These are phyloP conservation scores for Rhagium mordax DNA, from an alignment of 2,888 invertebrate genomes.

Conservation along the genomic window DNA sequence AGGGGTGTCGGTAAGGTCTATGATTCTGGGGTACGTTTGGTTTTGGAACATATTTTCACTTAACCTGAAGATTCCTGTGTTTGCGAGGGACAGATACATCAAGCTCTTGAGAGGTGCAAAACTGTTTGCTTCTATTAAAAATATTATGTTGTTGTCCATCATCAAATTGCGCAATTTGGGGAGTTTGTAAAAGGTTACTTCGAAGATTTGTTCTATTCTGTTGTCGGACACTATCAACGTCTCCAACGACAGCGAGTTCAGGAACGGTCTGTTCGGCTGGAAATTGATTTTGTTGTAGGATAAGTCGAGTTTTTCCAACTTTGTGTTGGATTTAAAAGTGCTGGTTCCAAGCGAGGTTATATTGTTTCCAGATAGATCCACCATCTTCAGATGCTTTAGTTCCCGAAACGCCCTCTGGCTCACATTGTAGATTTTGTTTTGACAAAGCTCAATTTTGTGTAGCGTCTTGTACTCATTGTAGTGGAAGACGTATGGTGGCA, in stretches of 20 bases:
- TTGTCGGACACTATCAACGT: conserved; percentile 64
- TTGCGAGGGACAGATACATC: conserved; percentile 64
- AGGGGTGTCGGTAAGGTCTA: conserved; percentile 65
- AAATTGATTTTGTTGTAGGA: conserved; percentile 63
- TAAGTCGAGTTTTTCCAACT: conserved; percentile 62
- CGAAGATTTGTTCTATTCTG: conserved; percentile 64
- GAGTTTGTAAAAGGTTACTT: conserved; percentile 63
- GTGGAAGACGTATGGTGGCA: conserved; percentile 61
- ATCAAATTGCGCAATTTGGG: conserved; percentile 63
- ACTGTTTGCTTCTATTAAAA: conserved; percentile 59
- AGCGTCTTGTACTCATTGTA: conserved; percentile 61
- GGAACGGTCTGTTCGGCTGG: conserved; percentile 60
- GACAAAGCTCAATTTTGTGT: conserved; percentile 60
- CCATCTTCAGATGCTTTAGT: conserved; percentile 56
- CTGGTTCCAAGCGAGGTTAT: conserved; percentile 61
- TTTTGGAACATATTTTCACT: conserved; percentile 64
- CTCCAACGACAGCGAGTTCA: conserved; percentile 62
- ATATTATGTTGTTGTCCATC: conserved; percentile 63
- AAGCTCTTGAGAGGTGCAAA: conserved; percentile 63
- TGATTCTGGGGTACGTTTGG: conserved; percentile 60
- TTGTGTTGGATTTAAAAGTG: conserved; percentile 62
- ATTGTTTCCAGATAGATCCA: conserved; percentile 66
- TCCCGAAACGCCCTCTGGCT: conserved; percentile 63
- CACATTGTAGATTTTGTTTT: conserved; percentile 62
- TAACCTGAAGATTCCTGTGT: conserved; percentile 65